Base-by-base conservation (phyloP, 2,113 vertebrate species). In the Sisor rabdophorus region DNA sequence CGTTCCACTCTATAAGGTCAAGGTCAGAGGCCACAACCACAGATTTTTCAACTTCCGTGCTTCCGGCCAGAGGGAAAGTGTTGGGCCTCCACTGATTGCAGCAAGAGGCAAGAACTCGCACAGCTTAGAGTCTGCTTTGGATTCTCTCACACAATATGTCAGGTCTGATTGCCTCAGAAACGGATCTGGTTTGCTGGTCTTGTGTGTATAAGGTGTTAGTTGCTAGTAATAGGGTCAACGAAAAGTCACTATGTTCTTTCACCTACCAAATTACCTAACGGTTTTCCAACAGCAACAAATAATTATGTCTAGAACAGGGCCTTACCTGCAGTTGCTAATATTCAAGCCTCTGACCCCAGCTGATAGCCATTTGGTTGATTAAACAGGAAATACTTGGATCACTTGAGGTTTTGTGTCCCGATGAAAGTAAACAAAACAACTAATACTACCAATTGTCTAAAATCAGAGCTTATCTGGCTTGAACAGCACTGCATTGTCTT, bases 1-100 rank as follows among this genome's bases (percentile, higher is more conserved):
- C 12, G 9, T 65, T 15, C 44, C 22, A 48, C 26, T 79, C 78
- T 50, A 58, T 10, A 3, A 36, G 73, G 59, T 71, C 13, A 48
- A 76, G 79, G 72, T 73, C 60, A 75, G 60, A 84, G 81, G 81
- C 70, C 73, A 60, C 24, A 50, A 11, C 58, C 68, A 28, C 55
- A 67, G 72, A 26, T 17, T 74, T 76, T 56, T 80, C 73, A 40
- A 53, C 53, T 72, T 73, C 53, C 10, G 59, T 44, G 28, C 24
- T 85, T 82, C 81, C 40, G 52, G 67, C 60, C 22, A 52, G 52
- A 52, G 12, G 30, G 40, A 80, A 60, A 36, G 65, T 12, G 16
- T 56, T 16, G 60, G 22, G 56, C 22, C 70, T 70, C 67, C 54
- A 19, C 58, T 83, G 79, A 80, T 85, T 82, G 58, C 48, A 54